Conservation (phyloP, 2,888 invertebrate genomes). For the Schizotus pectinicornis region DNA sequence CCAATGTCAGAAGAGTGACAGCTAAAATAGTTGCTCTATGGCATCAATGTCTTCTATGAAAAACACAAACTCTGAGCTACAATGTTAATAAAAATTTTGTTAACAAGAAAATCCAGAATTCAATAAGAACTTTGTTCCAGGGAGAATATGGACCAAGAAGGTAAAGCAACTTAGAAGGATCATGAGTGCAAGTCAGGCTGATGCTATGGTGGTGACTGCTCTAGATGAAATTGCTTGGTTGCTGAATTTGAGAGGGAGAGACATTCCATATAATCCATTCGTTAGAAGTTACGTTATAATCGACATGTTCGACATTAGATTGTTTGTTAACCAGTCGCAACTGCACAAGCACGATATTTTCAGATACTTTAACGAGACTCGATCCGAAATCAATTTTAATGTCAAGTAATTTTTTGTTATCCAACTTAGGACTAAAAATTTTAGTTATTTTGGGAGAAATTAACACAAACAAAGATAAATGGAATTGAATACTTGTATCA, state of each 20-base stretch:
- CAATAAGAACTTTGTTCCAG: slow-evolving; percentile 47
- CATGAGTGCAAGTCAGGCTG: slow-evolving; percentile 67
- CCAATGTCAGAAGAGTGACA: too few relatives aligned
- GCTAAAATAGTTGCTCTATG: too few relatives aligned
- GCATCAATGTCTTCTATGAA: not conserved
- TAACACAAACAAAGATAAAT: too few relatives aligned
- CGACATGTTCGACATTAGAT: slow-evolving; percentile 67
- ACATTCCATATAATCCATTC: slow-evolving; percentile 82
- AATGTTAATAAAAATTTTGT: not conserved
- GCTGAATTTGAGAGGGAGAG: slow-evolving; percentile 85
- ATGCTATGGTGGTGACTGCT: slow-evolving; percentile 84
- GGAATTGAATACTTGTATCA: too few relatives aligned
- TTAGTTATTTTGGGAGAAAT: too few relatives aligned
- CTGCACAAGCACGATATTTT: slow-evolving; percentile 57
- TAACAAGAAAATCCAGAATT: too few relatives aligned
- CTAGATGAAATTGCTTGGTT: slow-evolving; percentile 90
- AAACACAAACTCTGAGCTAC: too few relatives aligned
- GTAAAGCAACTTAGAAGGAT: slow-evolving; percentile 69
- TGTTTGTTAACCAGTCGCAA: slow-evolving; percentile 75
- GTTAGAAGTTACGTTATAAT: slow-evolving; percentile 78
- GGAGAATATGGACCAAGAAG: slow-evolving; percentile 78
- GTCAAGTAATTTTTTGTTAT: slow-evolving; percentile 64
- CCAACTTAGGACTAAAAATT: not conserved
- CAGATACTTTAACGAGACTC: slow-evolving; percentile 51
- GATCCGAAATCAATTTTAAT: slow-evolving; percentile 60